Conservation (phyloP, 2,888 invertebrate species). For the Corbicula japonica region DNA sequence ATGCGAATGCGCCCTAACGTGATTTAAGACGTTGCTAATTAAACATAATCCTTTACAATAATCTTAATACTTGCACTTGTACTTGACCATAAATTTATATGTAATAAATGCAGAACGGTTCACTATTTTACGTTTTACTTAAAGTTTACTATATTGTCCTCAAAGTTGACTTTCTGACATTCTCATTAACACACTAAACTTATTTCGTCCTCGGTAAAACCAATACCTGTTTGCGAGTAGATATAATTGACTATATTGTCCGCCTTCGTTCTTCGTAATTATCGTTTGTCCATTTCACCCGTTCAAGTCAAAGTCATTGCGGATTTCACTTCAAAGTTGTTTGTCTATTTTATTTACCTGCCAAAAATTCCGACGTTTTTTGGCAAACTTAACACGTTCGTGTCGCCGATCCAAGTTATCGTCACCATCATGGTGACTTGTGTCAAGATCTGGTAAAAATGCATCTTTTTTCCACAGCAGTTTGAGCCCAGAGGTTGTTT, state of each 20-base stretch:
- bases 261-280: not conserved
- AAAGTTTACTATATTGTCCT: no score
- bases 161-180: no score
- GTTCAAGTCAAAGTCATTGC: constrained; percentile 13
- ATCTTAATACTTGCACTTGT: no score
- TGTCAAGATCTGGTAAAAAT: constrained; percentile 11
- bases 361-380: constrained; percentile 10
- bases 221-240: not conserved
- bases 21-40: no score
- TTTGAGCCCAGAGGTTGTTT: not conserved
- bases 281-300: not conserved
- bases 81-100: no score
- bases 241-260: constrained; percentile 10
- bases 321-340: not conserved
- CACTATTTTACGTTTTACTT: no score
- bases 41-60: no score
- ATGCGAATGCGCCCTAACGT: no score
- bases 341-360: no score
- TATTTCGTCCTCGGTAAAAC: not conserved
- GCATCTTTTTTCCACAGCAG: not conserved
- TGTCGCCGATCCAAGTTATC: no score
- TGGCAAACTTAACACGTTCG: constrained; percentile 1
- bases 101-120: no score
- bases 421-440: constrained; percentile 12
- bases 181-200: constrained; percentile 13